phyloP scores from a whole-genome alignment of 2,888 invertebrate species.

The Thereva nobilitata region DNA sequence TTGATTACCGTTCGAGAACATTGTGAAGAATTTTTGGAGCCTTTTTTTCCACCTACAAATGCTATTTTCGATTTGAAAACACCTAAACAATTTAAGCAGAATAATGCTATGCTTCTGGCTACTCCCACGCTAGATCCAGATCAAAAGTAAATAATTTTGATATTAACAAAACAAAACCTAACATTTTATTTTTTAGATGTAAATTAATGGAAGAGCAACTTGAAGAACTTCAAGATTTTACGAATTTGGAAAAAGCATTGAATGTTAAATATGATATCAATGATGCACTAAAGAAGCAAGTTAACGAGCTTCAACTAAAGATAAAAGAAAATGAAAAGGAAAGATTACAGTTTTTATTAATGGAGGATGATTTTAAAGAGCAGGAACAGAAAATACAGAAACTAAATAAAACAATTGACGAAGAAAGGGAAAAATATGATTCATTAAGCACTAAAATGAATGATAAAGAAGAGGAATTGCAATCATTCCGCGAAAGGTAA shows the following conservation, averaged over 20 bases:
- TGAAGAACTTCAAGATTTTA: conserved; percentile 63
- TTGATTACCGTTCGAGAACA: conserved; percentile 44
- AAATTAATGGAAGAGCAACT: conserved; percentile 61
- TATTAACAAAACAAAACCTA: neutral
- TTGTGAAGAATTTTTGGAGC: neutral
- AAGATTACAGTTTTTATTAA: conserved; percentile 31
- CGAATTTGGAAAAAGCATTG: conserved; percentile 64
- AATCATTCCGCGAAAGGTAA: conserved; percentile 36
- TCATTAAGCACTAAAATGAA: neutral
- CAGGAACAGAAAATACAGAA: neutral
- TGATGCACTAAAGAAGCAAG: conserved; percentile 44
- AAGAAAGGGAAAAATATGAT: neutral
- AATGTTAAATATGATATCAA: conserved; percentile 48
- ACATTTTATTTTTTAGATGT: conserved; percentile 53
- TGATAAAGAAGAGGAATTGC: conserved; percentile 22
- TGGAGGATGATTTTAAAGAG: conserved; percentile 38
- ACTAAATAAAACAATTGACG: neutral
- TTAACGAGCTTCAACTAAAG: conserved; percentile 40
- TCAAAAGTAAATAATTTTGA: neutral
- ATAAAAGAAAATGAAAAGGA: conserved; percentile 41
- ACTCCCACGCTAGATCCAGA: neutral
- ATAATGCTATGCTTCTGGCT: conserved; percentile 52
- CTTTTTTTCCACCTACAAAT: neutral
- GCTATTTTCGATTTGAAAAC: conserved; percentile 7
- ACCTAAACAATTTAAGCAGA: conserved; percentile 18